phyloP scores from a whole-genome alignment of 2,888 invertebrate species.

The Chrysina gloriosa region DNA sequence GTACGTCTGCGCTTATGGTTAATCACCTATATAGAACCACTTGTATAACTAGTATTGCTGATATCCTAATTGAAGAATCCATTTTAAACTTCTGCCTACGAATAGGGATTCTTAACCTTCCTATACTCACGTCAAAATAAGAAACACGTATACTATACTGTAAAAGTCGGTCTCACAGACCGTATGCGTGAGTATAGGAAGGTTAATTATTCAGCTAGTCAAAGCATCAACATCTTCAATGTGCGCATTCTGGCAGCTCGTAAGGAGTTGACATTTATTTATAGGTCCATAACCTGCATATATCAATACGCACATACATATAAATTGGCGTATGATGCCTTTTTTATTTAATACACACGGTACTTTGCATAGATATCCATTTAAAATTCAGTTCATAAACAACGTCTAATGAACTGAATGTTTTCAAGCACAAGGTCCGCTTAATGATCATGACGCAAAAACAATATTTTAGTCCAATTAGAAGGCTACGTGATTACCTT shows the following conservation, averaged over 20 bases:
- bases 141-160: too few species aligned
- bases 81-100: too few species aligned
- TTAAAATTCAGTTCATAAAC: conserved; percentile 12
- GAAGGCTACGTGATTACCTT: conserved; percentile 19
- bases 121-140: too few species aligned
- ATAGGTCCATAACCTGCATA: conserved; percentile 9
- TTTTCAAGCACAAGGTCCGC: background rate
- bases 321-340: conserved; percentile 2
- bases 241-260: background rate
- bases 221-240: background rate
- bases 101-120: too few species aligned
- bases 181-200: background rate
- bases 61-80: too few species aligned
- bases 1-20: too few species aligned
- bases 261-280: conserved; percentile 8
- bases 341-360: background rate
- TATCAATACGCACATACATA: background rate
- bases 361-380: conserved; percentile 21
- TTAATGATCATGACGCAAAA: conserved; percentile 6
- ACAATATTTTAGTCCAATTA: conserved; percentile 26
- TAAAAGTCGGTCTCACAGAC: too few species aligned
- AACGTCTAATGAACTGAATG: conserved; percentile 11
- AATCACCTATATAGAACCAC: too few species aligned
- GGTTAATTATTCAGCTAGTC: conserved; percentile 1
- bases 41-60: too few species aligned